Evolutionary conservation across 2,888 invertebrate species (phyloP).

Genomic region (Andrena bicolor): DNA sequence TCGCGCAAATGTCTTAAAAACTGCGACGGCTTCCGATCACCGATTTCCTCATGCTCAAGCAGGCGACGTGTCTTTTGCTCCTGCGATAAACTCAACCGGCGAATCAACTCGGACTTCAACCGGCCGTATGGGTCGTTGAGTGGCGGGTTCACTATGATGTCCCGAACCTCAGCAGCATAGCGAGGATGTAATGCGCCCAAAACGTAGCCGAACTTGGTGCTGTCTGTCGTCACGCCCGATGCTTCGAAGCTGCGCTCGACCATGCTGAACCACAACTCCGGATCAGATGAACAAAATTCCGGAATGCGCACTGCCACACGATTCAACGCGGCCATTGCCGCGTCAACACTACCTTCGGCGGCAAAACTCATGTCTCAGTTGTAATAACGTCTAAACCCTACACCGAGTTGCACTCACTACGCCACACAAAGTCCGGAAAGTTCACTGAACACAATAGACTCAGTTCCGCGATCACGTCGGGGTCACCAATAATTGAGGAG

Average conservation of each 20-base stretch:
- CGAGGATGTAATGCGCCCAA: not conserved
- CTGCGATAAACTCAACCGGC: not conserved
- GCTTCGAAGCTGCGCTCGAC: slow-evolving; percentile 7
- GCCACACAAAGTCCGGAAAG: not conserved
- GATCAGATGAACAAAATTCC: slow-evolving; percentile 2
- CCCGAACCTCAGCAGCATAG: slow-evolving; percentile 1
- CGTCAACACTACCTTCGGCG: no score
- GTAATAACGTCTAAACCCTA: not conserved
- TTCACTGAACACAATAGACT: not conserved
- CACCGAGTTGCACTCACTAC: not conserved
- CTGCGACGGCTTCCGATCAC: slow-evolving; percentile 9
- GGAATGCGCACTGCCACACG: slow-evolving; percentile 10
- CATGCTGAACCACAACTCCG: slow-evolving; percentile 16
- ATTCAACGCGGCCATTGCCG: not conserved
- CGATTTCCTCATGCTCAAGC: slow-evolving; percentile 18
- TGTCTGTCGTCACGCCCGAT: not conserved
- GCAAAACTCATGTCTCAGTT: not conserved
- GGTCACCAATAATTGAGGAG: slow-evolving; percentile 5
- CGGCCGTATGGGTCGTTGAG: not conserved
- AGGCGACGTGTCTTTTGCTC: slow-evolving; percentile 1
- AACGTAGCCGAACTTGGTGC: slow-evolving; percentile 5
- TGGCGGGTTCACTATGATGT: slow-evolving; percentile 13
- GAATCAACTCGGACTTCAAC: not conserved
- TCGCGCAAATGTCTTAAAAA: not conserved
- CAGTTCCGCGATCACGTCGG: not conserved